Base-by-base conservation (phyloP, 2,888 invertebrate species). In the Oeneis ivallda region DNA sequence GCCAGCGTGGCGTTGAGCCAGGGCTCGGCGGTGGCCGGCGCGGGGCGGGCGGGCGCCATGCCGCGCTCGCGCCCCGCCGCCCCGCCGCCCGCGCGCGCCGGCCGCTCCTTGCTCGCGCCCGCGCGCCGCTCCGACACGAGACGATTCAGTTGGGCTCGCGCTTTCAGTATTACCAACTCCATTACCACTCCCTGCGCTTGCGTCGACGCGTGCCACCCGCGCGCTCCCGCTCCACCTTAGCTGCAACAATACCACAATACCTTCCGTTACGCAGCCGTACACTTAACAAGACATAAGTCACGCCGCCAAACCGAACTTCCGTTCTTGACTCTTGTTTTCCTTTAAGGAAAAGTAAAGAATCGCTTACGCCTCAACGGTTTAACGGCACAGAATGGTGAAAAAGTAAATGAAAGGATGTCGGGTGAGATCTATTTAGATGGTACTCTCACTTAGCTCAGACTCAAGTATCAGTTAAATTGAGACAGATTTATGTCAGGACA, bases 121-220 rank as follows among this genome's bases (percentile, higher is more conserved):
- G 68, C 80, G 80, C 86, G 86, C 79, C 78, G 79, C 76, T 80
- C 77, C 83, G 92, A 92, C 85, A 90, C 90, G 84, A 93, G 90
- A 90, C 93, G 93, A 89, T 92, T 92, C 82, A 93, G 93, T 86
- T 92, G 92, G 86, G 93, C 91, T 92, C 92, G 89, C 79, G 92
- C 92, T 89, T 89, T 92, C 83, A 93, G 82, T 92, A 93, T 93
- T 93, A 93, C 93, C 89, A 93, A 87, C 92, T 93, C 93, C 93
- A 92, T 92, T 93, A 93, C 87, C 82, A 87, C 91, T 77, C 87
- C 77, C 86, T 85, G 74, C 75, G 79, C 79, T 77, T 82, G 77
- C 81, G 74, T 60, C 75, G 75, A 70, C 75, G 43, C 56, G 59
- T 58, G 57, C 63, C 59, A 62, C 57, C 50, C 52, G 63, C 63